Conservation (phyloP, 2,888 invertebrate species). For the Tromatobia lineatoria region DNA sequence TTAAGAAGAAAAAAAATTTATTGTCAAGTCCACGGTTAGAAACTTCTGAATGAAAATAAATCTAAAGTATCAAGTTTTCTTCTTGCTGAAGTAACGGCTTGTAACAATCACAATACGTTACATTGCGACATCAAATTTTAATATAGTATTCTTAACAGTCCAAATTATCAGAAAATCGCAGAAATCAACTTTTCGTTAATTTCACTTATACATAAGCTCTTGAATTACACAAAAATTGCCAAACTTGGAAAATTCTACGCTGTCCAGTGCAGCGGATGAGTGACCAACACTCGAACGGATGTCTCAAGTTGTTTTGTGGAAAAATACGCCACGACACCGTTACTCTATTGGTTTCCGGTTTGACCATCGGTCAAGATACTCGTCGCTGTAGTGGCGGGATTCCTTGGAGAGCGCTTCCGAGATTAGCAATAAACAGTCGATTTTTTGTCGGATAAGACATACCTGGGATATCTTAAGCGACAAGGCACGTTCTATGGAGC, state of each 20-base stretch:
- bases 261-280: not conserved
- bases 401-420: constrained; percentile 8
- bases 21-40: no score
- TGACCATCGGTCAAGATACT: not conserved
- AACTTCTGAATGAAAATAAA: no score
- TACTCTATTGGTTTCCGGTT: constrained; percentile 37
- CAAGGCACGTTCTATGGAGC: constrained; percentile 13
- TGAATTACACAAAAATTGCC: not conserved
- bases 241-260: not conserved
- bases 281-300: not conserved
- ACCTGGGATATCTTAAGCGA: constrained; percentile 61
- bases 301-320: constrained; percentile 16
- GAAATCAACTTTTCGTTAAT: no score
- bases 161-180: no score
- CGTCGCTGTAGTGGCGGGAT: not conserved
- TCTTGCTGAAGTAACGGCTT: no score
- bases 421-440: constrained; percentile 70
- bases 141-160: no score
- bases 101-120: no score
- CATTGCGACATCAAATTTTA: no score
- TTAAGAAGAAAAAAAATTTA: no score
- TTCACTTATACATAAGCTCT: no score
- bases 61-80: no score
- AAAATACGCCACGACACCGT: not conserved
- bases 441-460: constrained; percentile 71